Evolutionary conservation across 2,797 vertebrate species (phyloP).

Genomic region (Pseudomugil gertrudae): DNA sequence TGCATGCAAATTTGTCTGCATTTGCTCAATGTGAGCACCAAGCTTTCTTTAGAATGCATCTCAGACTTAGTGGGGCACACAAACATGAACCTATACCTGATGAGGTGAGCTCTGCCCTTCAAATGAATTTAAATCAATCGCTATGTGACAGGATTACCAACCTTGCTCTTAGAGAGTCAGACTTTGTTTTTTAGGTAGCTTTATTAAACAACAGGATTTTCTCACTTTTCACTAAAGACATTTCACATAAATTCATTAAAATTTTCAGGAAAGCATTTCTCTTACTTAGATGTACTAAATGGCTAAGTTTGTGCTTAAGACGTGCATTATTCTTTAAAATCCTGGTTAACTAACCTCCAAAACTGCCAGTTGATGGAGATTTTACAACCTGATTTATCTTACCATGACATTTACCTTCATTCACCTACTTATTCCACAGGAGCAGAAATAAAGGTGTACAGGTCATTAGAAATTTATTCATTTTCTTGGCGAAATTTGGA

Average conservation of each 20-base stretch:
- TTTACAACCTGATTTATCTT: too few relatives aligned
- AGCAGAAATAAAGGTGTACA: too few relatives aligned
- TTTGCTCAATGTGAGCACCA: conserved; percentile 30
- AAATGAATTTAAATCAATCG: conserved; percentile 61
- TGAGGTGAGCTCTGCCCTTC: conserved; percentile 73
- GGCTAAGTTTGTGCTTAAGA: too few relatives aligned
- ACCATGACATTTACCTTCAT: too few relatives aligned
- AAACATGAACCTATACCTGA: conserved; percentile 66
- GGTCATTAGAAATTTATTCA: too few relatives aligned
- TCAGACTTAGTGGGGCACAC: conserved; percentile 45
- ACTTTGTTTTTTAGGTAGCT: conserved; percentile 28
- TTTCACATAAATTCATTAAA: conserved; percentile 24
- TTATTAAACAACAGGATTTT: conserved; percentile 25
- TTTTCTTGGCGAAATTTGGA: too few relatives aligned
- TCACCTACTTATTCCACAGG: too few relatives aligned
- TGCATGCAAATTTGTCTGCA: conserved; percentile 61
- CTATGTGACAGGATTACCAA: conserved; percentile 55
- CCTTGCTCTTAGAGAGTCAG: conserved; percentile 52
- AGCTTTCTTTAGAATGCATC: conserved; percentile 62
- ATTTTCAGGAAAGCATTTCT: too few relatives aligned
- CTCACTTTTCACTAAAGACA: conserved; percentile 28
- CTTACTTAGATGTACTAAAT: neutral
- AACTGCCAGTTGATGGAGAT: too few relatives aligned
- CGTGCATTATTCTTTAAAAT: too few relatives aligned
- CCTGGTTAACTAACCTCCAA: too few relatives aligned